Conservation (phyloP, 2,797 vertebrate species). For the Hippocampus kuda region DNA sequence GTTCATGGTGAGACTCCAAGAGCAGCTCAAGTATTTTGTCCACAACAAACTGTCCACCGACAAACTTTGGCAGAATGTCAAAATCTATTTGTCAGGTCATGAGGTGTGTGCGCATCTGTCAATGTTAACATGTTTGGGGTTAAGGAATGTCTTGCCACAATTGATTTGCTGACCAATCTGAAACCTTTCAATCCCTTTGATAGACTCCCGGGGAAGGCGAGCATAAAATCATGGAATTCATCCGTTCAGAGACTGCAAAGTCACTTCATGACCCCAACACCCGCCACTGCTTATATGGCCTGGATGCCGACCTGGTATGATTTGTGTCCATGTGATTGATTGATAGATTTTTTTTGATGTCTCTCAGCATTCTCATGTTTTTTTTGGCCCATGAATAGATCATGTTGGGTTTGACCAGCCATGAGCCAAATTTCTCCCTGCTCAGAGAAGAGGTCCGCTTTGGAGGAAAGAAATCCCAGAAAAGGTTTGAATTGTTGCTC, state of each 20-base stretch:
- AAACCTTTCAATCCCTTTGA: neutral
- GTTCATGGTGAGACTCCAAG: constrained; percentile 93
- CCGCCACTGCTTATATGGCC: constrained; percentile 95
- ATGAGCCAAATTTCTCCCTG: constrained; percentile 93
- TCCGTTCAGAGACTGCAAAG: constrained; percentile 83
- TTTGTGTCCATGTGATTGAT: neutral
- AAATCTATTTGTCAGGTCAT: constrained; percentile 91
- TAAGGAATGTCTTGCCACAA: neutral
- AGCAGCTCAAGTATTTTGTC: constrained; percentile 96
- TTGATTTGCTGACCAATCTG: neutral
- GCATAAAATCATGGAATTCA: constrained; percentile 99
- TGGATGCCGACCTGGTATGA: constrained; percentile 95
- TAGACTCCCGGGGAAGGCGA: constrained; percentile 98
- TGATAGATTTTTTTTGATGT: neutral
- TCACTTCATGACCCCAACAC: constrained; percentile 87
- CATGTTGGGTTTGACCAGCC: constrained; percentile 96
- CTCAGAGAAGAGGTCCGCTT: constrained; percentile 98
- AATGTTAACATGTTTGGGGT: neutral
- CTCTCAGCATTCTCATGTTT: neutral
- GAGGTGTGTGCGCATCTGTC: constrained; percentile 70
- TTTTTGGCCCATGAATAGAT: constrained; percentile 69
- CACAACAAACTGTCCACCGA: constrained; percentile 91
- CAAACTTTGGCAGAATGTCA: constrained; percentile 86
- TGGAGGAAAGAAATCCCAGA: constrained; percentile 92
- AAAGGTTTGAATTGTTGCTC: constrained; percentile 62